A percentile compares a stretch with the other conserved stretches of the same genome.
These are phyloP conservation scores for Agrotis segetum DNA, from an alignment of 2,888 invertebrate species.

Conservation along the genomic window DNA sequence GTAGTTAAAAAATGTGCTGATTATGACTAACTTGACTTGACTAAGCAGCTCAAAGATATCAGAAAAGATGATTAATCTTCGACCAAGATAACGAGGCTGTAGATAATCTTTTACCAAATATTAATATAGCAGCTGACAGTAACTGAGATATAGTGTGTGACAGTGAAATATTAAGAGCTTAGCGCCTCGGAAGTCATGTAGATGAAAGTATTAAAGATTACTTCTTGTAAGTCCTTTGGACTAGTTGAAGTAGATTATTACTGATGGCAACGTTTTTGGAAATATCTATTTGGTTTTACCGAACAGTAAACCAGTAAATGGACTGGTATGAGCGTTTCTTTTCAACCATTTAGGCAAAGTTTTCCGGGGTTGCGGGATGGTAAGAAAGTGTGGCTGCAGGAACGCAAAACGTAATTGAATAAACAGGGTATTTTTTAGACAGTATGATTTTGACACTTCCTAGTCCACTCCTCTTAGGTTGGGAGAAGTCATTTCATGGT, in stretches of 20 bases:
- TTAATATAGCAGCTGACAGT: conserved; percentile 56
- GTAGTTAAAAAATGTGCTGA: not conserved
- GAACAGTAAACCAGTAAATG: too few species aligned
- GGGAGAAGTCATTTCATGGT: too few species aligned
- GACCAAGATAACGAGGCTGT: conserved; percentile 39
- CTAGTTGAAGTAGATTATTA: conserved; percentile 5
- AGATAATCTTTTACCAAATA: conserved; percentile 60
- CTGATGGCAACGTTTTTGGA: not conserved
- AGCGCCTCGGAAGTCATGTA: conserved; percentile 39
- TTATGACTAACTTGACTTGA: not conserved
- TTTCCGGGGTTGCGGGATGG: too few species aligned
- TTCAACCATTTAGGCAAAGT: too few species aligned
- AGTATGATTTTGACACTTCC: too few species aligned
- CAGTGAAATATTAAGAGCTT: conserved; percentile 66
- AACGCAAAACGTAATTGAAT: too few species aligned
- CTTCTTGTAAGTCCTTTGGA: conserved; percentile 26
- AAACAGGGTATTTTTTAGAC: too few species aligned
- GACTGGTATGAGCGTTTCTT: too few species aligned
- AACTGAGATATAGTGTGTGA: conserved; percentile 57
- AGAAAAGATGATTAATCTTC: conserved; percentile 44
- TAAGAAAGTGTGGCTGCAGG: too few species aligned
- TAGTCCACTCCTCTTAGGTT: too few species aligned
- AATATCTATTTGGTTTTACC: not conserved
- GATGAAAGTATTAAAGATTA: conserved; percentile 20
- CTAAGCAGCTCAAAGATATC: not conserved